Percentiles rank a stretch among this genome's conserved stretches.
phyloP scores from a whole-genome alignment of 1,140 invertebrate genomes.

The Homalodisca vitripennis region DNA sequence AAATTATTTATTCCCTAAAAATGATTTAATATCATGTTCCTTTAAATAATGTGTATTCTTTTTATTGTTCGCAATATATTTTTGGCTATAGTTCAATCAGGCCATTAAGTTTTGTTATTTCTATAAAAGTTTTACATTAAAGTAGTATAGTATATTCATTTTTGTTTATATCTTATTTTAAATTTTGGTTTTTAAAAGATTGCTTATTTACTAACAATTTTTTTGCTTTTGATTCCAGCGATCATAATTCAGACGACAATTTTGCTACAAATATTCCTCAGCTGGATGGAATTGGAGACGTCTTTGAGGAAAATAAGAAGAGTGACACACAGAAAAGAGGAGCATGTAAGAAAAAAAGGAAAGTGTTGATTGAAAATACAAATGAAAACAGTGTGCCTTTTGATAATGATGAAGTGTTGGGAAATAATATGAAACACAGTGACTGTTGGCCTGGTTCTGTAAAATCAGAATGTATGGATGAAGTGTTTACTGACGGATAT shows the following conservation, averaged over 20 bases:
- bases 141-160: too few relatives aligned
- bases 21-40: too few relatives aligned
- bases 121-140: neutral
- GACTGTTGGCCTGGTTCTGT: neutral
- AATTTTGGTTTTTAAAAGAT: neutral
- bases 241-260: neutral
- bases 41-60: too few relatives aligned
- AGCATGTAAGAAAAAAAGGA: neutral
- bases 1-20: too few relatives aligned
- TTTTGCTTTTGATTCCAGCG: slow-evolving; percentile 12
- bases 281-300: slow-evolving; percentile 20
- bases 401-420: neutral
- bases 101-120: neutral
- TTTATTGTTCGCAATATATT: neutral
- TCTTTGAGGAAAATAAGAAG: too few relatives aligned
- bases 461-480: neutral
- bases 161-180: neutral
- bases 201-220: neutral
- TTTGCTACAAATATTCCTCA: slow-evolving; percentile 22
- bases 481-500: neutral
- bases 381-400: too few relatives aligned
- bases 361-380: too few relatives aligned
- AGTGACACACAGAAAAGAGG: neutral
- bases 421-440: neutral
- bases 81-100: neutral